Evolutionary conservation across 1,140 invertebrate species (phyloP).

Genomic region (Leptonema lineaticorne): DNA sequence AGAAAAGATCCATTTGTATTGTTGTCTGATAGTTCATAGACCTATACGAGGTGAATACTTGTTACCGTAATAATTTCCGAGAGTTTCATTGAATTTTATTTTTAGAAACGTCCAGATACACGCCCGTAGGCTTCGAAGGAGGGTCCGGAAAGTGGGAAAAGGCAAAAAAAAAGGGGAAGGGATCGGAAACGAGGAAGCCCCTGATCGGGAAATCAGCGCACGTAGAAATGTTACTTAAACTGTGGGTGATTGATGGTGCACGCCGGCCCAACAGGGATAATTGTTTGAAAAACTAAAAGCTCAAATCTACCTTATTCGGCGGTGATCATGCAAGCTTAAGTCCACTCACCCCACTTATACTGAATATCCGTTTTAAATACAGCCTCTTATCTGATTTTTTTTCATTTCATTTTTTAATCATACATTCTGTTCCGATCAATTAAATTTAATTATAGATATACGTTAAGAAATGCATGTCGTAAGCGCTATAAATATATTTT

Average conservation of each 20-base stretch:
- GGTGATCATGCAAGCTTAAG: constrained; percentile 1
- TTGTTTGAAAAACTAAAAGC: constrained; percentile 44
- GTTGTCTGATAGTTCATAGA: no score
- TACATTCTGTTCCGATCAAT: no score
- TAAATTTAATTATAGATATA: neutral
- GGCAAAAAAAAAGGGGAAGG: constrained; percentile 1
- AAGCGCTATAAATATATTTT: neutral
- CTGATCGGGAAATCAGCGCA: constrained; percentile 42
- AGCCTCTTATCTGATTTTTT: neutral
- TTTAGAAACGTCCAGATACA: no score
- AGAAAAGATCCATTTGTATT: no score
- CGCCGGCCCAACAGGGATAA: constrained; percentile 37
- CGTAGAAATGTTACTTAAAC: constrained; percentile 42
- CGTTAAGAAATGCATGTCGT: neutral
- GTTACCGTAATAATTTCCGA: no score
- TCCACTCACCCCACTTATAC: neutral
- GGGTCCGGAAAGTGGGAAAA: neutral
- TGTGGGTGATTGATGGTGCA: constrained; percentile 40
- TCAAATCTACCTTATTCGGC: constrained; percentile 21
- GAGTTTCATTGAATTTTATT: no score
- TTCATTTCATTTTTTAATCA: neutral
- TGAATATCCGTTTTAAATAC: neutral
- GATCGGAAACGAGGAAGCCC: neutral
- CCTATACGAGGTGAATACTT: no score
- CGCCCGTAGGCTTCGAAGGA: no score